Conservation (phyloP, 2,113 vertebrate genomes). For the Chunga burmeisteri region DNA sequence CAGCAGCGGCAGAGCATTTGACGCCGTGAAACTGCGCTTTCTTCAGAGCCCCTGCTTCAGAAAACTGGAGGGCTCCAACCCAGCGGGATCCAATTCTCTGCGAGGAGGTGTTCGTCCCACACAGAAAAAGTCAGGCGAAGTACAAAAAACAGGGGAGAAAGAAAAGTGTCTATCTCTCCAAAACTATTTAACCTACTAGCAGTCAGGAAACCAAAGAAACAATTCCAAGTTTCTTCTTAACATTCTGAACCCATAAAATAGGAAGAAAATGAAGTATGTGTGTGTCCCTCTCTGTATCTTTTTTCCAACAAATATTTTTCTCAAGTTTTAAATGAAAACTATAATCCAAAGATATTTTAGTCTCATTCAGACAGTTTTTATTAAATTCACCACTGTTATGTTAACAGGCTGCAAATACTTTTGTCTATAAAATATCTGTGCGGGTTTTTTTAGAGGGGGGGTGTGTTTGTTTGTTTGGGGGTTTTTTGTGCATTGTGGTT, state of each 20-base stretch:
- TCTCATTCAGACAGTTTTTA: not conserved
- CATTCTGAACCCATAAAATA: not conserved
- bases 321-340: not conserved
- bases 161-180: not conserved
- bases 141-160: not conserved
- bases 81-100: not conserved
- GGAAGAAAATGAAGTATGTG: not conserved
- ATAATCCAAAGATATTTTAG: not conserved
- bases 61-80: not conserved
- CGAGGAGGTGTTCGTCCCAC: not conserved
- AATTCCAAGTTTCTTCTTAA: not conserved
- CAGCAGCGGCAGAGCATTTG: not conserved
- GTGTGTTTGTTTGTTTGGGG: not conserved
- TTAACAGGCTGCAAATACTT: not conserved
- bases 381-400: not conserved
- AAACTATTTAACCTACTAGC: not conserved
- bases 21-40: not conserved
- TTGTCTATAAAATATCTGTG: not conserved
- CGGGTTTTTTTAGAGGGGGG: rapidly evolving
- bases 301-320: not conserved
- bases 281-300: not conserved
- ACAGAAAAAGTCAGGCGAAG: not conserved
- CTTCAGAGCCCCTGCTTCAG: not conserved
- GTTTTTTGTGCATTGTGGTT: rapidly evolving
- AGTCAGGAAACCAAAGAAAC: not conserved